Base-by-base conservation (phyloP, 2,797 vertebrate species). In the Spheniscus humboldti region DNA sequence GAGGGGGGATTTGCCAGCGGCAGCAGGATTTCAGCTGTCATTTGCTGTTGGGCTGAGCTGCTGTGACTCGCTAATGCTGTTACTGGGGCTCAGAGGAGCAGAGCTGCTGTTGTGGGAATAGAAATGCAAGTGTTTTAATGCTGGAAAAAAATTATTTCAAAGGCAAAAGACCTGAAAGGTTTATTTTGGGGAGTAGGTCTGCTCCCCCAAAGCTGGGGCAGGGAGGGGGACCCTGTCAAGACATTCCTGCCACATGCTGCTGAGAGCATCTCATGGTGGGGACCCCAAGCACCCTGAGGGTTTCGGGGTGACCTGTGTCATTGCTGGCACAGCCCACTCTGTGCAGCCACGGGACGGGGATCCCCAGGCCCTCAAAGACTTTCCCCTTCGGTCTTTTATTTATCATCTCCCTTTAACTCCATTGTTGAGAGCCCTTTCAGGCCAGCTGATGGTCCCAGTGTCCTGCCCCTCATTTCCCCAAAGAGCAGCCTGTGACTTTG, bases 21-120 rank as follows among this genome's bases (percentile, higher is more conserved):
- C 82, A 45, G 85, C 57, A 69, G 94, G 91, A 94, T 96, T 96
- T 93, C 60, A 79, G 91, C 94, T 96, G 88, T 94, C 95, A 94
- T 80, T 96, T 78, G 83, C 85, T 91, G 94, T 87, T 96, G 91
- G 28, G 85, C 59, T 97, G 94, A 95, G 93, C 88, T 91, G 75
- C 91, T 88, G 81, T 96, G 92, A 96, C 41, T 91, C 4, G 5
- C 75, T 94, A 92, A 94, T 95, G 82, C 89, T 86, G 93, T 96
- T 93, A 94, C 75, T 5, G 28, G 88, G 83, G 93, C 95, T 94
- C 2, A 0, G 72, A 81, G 76, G 64, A 75, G 81, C 77, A 95
- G 93, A 95, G 62, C 83, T 92, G 90, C 82, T 87, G 63, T 28
- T 90, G 92, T 18, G 16, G 79, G 68, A 89, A 82, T 91, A 93